These are phyloP conservation scores for Stictonetta naevosa DNA, from an alignment of 2,113 vertebrate genomes.

Conservation along the genomic window DNA sequence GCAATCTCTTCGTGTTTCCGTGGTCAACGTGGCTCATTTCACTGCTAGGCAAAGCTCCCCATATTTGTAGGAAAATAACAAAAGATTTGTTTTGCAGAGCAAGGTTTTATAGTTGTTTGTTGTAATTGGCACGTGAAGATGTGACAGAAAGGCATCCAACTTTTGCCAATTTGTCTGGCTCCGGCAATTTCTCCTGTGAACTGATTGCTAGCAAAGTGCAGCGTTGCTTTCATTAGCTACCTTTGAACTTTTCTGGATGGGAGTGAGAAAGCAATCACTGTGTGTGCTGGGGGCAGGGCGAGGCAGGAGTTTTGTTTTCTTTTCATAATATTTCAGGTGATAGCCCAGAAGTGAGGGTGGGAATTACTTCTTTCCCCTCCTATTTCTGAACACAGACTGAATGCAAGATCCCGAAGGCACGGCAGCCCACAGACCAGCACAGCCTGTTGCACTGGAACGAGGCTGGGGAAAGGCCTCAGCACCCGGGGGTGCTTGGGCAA, in stretches of 20 bases:
- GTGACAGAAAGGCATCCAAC: not conserved
- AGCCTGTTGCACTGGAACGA: not conserved
- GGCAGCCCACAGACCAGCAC: not conserved
- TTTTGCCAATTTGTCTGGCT: not conserved
- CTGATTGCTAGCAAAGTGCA: not conserved
- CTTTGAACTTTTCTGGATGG: not conserved
- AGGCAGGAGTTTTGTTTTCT: not conserved
- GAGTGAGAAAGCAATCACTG: not conserved
- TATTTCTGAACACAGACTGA: not conserved
- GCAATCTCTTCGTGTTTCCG: not conserved
- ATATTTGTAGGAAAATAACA: not conserved
- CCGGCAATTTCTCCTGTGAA: not conserved
- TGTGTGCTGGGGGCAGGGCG: accelerated
- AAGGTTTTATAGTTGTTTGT: not conserved
- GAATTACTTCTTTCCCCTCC: not conserved
- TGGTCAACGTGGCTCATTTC: not conserved
- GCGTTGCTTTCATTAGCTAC: not conserved
- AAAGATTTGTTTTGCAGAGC: slow-evolving; percentile 17
- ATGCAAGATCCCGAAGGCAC: not conserved
- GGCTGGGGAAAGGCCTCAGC: not conserved
- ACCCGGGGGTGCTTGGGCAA: not conserved
- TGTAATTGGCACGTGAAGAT: not conserved
- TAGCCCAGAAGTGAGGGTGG: not conserved
- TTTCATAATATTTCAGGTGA: not conserved
- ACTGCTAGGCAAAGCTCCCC: not conserved